phyloP scores from a whole-genome alignment of 92 coral and sea anemone genomes.

The Pocillopora meandrina region DNA sequence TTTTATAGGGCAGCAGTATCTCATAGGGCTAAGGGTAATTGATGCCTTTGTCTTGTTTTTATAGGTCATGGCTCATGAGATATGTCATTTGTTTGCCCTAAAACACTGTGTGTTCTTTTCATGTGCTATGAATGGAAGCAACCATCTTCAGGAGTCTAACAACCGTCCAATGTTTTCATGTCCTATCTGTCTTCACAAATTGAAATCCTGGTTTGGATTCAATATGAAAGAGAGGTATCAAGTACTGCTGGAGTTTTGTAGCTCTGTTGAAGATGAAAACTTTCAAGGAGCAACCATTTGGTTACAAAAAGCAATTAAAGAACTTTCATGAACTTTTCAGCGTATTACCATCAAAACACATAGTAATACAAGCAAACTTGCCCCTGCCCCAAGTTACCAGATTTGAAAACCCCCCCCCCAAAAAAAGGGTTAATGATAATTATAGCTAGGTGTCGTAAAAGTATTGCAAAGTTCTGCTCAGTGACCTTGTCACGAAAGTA shows the following conservation, averaged over 20 bases:
- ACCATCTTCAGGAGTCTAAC: conserved; percentile 48
- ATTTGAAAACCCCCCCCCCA: no score
- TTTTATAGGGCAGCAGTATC: no score
- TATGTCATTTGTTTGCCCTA: conserved; percentile 52
- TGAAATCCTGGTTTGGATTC: conserved; percentile 36
- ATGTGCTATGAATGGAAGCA: conserved; percentile 63
- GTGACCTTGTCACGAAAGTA: no score
- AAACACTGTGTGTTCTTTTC: conserved; percentile 56
- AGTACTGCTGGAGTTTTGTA: conserved; percentile 45
- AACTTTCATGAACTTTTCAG: neutral
- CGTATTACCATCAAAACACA: neutral
- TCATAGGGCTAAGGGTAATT: neutral
- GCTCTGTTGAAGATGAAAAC: conserved; percentile 47
- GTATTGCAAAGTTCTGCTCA: no score
- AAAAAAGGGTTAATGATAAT: no score
- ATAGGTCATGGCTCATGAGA: conserved; percentile 66
- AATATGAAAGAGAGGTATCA: conserved; percentile 50
- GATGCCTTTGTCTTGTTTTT: neutral
- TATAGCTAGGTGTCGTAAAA: no score
- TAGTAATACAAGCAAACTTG: neutral
- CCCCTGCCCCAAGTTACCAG: no score
- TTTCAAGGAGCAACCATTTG: conserved; percentile 31
- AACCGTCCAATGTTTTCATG: conserved; percentile 56
- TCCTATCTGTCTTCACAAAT: conserved; percentile 54
- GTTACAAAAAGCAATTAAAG: conserved; percentile 38